Conservation (phyloP, 2,888 invertebrate species). For the Phragmatobia fuliginosa region DNA sequence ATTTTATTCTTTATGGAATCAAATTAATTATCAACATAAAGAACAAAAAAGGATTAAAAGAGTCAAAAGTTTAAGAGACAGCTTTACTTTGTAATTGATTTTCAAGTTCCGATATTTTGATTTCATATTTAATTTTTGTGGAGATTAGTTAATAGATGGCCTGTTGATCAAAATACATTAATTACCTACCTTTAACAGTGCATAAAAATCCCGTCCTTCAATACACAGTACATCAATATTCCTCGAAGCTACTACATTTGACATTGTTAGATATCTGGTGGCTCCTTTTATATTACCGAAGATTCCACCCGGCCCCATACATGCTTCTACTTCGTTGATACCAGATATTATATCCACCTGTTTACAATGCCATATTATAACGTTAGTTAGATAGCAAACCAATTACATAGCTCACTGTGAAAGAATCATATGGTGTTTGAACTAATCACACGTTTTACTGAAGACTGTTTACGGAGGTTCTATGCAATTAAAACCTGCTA, state of each 20-base stretch:
- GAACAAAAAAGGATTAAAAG: too few species aligned
- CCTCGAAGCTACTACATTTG: conserved; percentile 79
- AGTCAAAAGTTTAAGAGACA: too few species aligned
- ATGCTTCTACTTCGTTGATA: conserved; percentile 78
- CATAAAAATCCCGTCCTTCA: conserved; percentile 78
- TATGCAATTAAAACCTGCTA: conserved; percentile 4
- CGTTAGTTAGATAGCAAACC: too few species aligned
- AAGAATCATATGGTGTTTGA: background rate
- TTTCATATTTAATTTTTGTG: background rate
- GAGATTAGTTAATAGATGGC: background rate
- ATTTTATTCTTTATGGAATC: too few species aligned
- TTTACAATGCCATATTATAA: background rate
- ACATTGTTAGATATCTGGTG: conserved; percentile 72
- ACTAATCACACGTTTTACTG: conserved; percentile 8
- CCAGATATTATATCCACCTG: conserved; percentile 79
- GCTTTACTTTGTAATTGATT: background rate
- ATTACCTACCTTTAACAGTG: conserved; percentile 73
- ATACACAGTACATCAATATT: conserved; percentile 83
- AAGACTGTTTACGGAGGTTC: background rate
- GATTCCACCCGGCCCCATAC: conserved; percentile 84
- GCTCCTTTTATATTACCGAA: conserved; percentile 82
- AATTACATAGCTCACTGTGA: background rate
- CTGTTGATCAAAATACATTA: background rate
- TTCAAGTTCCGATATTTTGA: background rate
- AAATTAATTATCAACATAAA: too few species aligned